A percentile compares a stretch with the other conserved stretches of the same genome.
These are phyloP conservation scores for Dromiciops gliroides DNA, from an alignment of 2,113 vertebrate species.

Conservation along the genomic window DNA sequence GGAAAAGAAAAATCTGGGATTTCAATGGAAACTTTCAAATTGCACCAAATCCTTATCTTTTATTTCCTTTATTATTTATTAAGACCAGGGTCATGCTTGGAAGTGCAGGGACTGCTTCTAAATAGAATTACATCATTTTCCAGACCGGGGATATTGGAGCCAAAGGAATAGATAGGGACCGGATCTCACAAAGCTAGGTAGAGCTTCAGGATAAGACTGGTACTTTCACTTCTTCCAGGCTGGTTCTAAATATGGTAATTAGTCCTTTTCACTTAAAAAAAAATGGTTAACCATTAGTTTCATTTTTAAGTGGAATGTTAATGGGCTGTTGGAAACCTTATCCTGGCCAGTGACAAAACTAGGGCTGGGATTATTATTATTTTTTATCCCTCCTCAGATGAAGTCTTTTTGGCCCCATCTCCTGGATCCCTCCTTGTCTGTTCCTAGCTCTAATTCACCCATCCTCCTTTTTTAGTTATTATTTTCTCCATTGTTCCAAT, in stretches of 20 bases:
- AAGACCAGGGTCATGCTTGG: neutral
- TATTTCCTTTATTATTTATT: neutral
- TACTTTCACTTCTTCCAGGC: neutral
- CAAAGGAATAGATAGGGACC: neutral
- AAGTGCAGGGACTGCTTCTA: constrained; percentile 5
- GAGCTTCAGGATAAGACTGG: neutral
- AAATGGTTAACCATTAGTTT: neutral
- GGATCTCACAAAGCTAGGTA: neutral
- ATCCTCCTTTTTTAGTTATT: neutral
- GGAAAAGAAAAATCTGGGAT: constrained; percentile 19
- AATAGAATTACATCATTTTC: neutral
- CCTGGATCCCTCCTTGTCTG: neutral
- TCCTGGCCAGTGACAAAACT: neutral
- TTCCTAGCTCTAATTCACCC: neutral
- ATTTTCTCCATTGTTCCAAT: neutral
- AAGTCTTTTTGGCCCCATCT: neutral
- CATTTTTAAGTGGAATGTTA: neutral
- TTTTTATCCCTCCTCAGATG: neutral
- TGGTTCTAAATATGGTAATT: neutral
- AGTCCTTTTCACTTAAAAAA: neutral
- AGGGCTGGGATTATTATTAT: neutral
- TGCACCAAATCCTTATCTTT: neutral
- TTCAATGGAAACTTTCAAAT: constrained; percentile 26
- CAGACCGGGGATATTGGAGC: neutral
- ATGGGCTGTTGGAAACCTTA: neutral